phyloP scores from a whole-genome alignment of 2,113 vertebrate species.

The Martes martes region DNA sequence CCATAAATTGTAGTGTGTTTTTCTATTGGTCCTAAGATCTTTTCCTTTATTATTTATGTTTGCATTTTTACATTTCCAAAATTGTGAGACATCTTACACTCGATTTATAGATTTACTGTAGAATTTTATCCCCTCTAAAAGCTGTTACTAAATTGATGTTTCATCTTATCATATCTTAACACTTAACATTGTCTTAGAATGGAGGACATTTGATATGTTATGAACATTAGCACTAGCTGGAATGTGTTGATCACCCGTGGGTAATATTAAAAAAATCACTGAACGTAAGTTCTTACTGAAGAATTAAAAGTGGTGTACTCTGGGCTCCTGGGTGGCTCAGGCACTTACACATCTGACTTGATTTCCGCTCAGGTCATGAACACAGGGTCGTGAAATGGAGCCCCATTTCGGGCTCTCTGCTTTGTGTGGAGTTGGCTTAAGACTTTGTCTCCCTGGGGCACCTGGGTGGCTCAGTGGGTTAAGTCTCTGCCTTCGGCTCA shows the following conservation, averaged over 20 bases:
- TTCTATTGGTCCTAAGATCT: not conserved
- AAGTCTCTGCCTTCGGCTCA: too few relatives aligned
- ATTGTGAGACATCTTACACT: not conserved
- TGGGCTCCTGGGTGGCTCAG: not conserved
- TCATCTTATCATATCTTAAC: not conserved
- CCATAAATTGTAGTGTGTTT: not conserved
- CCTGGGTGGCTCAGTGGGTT: too few relatives aligned
- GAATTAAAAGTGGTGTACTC: not conserved
- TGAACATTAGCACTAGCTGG: not conserved
- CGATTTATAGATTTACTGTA: not conserved
- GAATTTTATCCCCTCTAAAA: not conserved
- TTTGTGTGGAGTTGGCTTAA: not conserved
- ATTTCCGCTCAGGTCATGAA: not conserved
- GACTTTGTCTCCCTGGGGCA: not conserved
- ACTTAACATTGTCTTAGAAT: slow-evolving; percentile 7
- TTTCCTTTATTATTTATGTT: not conserved
- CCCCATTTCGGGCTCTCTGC: not conserved
- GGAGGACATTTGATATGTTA: not conserved
- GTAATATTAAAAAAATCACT: not conserved
- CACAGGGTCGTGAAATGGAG: not conserved
- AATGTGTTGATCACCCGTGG: not conserved
- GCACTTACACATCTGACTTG: not conserved
- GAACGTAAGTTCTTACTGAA: not conserved
- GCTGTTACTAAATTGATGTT: not conserved
- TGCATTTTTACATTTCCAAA: not conserved